Percentiles rank a stretch among this genome's conserved stretches.
These are phyloP conservation scores for Diarsia mendica DNA, from an alignment of 2,888 invertebrate genomes.

Conservation along the genomic window DNA sequence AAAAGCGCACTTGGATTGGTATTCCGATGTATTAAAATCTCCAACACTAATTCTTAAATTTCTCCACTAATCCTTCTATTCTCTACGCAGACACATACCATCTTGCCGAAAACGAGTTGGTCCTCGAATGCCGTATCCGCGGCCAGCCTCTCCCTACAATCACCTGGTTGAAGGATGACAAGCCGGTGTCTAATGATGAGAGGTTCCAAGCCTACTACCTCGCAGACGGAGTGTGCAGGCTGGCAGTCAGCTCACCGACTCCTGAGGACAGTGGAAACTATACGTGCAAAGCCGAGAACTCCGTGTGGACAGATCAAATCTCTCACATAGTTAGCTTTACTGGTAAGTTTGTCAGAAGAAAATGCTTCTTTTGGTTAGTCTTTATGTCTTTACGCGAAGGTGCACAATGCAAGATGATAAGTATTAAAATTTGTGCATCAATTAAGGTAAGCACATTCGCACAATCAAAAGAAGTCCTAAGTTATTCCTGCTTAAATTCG, in stretches of 20 bases:
- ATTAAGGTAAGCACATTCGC: not conserved
- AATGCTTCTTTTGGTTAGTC: not conserved
- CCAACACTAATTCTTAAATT: not conserved
- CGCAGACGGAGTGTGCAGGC: conserved; percentile 93
- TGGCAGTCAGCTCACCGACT: conserved; percentile 92
- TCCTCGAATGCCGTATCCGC: conserved; percentile 94
- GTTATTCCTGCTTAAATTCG: not conserved
- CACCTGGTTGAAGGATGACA: conserved; percentile 94
- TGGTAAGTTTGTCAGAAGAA: conserved; percentile 80
- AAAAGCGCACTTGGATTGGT: not conserved
- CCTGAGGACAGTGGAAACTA: conserved; percentile 93
- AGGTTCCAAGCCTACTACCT: conserved; percentile 92
- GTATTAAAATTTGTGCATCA: not conserved
- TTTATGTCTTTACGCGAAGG: not conserved
- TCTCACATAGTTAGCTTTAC: conserved; percentile 93
- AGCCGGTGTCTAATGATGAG: conserved; percentile 87
- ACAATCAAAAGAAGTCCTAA: not conserved
- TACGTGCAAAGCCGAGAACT: conserved; percentile 94
- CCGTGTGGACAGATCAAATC: conserved; percentile 93
- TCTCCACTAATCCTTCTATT: not conserved
- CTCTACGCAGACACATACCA: conserved; percentile 92
- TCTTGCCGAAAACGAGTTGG: conserved; percentile 93
- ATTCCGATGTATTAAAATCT: not conserved
- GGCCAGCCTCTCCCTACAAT: conserved; percentile 93
- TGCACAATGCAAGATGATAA: not conserved